phyloP scores from a whole-genome alignment of 2,113 vertebrate genomes.

The Neolamprologus hecqui region DNA sequence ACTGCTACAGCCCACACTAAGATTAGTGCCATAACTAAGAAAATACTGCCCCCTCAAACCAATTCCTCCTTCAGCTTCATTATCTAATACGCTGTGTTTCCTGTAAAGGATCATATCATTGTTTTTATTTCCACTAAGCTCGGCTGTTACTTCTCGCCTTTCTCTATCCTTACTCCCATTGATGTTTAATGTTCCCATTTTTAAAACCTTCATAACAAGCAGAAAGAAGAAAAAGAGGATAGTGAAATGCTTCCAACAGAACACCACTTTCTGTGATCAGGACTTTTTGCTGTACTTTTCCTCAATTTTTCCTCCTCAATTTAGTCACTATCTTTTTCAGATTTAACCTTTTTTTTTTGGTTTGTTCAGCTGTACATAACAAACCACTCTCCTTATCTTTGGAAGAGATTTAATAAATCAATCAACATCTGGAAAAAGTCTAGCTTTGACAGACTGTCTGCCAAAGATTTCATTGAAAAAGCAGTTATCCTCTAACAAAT shows the following conservation, averaged over 20 bases:
- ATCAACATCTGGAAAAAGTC: background rate
- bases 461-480: background rate
- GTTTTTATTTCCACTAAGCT: background rate
- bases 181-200: background rate
- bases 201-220: background rate
- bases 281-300: background rate
- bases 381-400: background rate
- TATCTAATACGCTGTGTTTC: background rate
- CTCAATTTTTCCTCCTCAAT: background rate
- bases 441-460: background rate
- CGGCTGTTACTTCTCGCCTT: background rate
- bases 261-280: background rate
- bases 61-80: background rate
- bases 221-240: background rate
- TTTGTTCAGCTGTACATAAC: background rate
- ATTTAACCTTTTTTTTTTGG: background rate
- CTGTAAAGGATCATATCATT: background rate
- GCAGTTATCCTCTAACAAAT: background rate
- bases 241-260: background rate
- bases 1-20: background rate
- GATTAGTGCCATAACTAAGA: background rate
- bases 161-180: background rate
- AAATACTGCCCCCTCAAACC: background rate
- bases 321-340: background rate
- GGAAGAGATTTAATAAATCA: background rate